phyloP scores from a whole-genome alignment of 2,113 vertebrate species.

The Carassius auratus region DNA sequence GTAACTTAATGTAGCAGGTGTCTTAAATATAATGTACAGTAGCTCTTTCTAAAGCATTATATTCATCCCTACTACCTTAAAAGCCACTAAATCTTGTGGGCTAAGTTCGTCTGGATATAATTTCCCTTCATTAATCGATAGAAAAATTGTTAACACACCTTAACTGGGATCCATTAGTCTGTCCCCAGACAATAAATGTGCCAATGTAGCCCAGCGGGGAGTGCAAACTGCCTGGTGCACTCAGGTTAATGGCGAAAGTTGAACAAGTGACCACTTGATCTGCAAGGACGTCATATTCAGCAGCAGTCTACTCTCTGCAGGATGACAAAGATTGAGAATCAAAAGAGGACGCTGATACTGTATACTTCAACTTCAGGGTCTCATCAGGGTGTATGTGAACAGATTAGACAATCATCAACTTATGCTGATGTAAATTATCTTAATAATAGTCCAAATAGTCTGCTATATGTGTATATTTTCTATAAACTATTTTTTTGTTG shows the following conservation, averaged over 20 bases:
- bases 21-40: slow-evolving; percentile 99
- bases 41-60: slow-evolving; percentile 99
- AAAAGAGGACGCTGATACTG: not conserved
- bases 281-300: slow-evolving; percentile 75
- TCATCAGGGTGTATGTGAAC: not conserved
- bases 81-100: slow-evolving; percentile 97
- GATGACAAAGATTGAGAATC: slow-evolving; percentile 51
- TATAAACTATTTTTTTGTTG: too few relatives aligned
- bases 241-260: slow-evolving; percentile 84
- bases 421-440: too few relatives aligned
- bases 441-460: too few relatives aligned
- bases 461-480: too few relatives aligned
- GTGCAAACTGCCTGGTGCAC: slow-evolving; percentile 74
- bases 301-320: slow-evolving; percentile 54
- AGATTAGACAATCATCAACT: too few relatives aligned
- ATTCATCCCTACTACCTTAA: slow-evolving; percentile 99
- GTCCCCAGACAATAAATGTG: slow-evolving; percentile 92
- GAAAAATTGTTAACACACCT: slow-evolving; percentile 99
- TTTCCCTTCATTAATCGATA: slow-evolving; percentile 93
- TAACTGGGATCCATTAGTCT: slow-evolving; percentile 97
- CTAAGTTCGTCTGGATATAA: slow-evolving; percentile 89
- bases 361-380: not conserved
- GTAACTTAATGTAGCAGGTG: slow-evolving; percentile 99
- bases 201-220: slow-evolving; percentile 64
- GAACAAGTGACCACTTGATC: slow-evolving; percentile 81